These are phyloP conservation scores for Porites divaricata DNA, from an alignment of 92 coral and sea anemone genomes.

Conservation along the genomic window DNA sequence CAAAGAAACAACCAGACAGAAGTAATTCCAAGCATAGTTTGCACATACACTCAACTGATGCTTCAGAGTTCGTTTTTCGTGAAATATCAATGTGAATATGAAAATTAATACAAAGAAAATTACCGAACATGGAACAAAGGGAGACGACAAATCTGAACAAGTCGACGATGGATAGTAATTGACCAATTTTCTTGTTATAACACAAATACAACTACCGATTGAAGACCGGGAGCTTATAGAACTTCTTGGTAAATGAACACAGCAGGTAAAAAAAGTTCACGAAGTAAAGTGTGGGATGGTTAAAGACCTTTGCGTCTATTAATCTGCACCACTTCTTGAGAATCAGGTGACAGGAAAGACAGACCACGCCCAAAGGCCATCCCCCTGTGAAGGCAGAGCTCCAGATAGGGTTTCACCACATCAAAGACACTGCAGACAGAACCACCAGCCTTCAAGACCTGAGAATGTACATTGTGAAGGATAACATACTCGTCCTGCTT, in stretches of 20 bases:
- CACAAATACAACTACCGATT: neutral
- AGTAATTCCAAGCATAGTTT: neutral
- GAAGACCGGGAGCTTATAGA: neutral
- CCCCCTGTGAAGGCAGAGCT: constrained; percentile 69
- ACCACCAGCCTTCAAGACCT: constrained; percentile 36
- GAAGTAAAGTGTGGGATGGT: neutral
- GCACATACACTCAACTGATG: too few species aligned
- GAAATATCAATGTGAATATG: neutral
- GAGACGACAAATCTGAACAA: neutral
- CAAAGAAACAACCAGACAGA: neutral
- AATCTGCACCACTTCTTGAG: constrained; percentile 41
- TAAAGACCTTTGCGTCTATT: constrained; percentile 29
- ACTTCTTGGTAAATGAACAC: too few species aligned
- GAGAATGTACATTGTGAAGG: constrained; percentile 70
- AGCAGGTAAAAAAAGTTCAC: too few species aligned
- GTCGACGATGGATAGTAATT: neutral
- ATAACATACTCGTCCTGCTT: constrained; percentile 36
- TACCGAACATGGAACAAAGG: neutral
- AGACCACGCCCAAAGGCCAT: constrained; percentile 69
- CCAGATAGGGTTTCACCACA: constrained; percentile 60
- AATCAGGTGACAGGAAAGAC: constrained; percentile 35
- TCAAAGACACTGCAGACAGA: constrained; percentile 71
- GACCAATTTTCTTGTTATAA: neutral
- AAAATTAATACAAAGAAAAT: neutral
- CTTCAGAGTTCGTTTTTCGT: neutral